A percentile compares a stretch with the other conserved stretches of the same genome.
Conservation (phyloP, 2,797 vertebrate species). For the Brotula barbata region DNA sequence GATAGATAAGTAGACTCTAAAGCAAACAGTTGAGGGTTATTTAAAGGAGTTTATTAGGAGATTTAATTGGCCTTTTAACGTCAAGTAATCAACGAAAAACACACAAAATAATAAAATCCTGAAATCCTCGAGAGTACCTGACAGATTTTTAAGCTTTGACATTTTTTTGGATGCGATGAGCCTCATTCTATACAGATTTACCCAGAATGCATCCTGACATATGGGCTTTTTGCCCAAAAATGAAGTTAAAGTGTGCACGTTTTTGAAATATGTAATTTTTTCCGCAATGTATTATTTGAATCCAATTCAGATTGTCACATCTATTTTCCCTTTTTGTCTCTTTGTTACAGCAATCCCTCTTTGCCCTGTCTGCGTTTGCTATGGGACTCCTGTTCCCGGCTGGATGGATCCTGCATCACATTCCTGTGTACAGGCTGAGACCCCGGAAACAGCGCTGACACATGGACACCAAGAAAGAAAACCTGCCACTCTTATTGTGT, state of each 20-base stretch:
- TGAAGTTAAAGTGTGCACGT: background rate
- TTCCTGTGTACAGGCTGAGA: slow-evolving; percentile 76
- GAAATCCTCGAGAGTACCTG: too few species aligned
- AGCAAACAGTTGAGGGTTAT: too few species aligned
- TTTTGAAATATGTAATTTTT: background rate
- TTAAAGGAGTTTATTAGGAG: too few species aligned
- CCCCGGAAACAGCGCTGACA: slow-evolving; percentile 51
- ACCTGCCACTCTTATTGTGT: background rate
- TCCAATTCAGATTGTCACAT: background rate
- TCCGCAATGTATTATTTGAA: background rate
- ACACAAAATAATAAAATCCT: too few species aligned
- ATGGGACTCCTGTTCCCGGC: slow-evolving; percentile 77
- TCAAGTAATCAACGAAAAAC: too few species aligned
- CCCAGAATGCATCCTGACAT: too few species aligned
- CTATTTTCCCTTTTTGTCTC: slow-evolving; percentile 7
- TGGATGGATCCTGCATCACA: slow-evolving; percentile 82
- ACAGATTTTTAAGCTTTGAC: too few species aligned
- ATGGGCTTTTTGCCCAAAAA: too few species aligned
- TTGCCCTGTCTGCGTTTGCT: slow-evolving; percentile 78
- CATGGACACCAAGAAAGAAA: background rate
- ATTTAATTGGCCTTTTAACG: too few species aligned
- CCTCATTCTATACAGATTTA: too few species aligned
- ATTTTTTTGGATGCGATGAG: too few species aligned
- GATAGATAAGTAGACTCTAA: too few species aligned
- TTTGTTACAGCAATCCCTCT: slow-evolving; percentile 77